Conservation (phyloP, 2,797 vertebrate species). For the Xenops minutus region DNA sequence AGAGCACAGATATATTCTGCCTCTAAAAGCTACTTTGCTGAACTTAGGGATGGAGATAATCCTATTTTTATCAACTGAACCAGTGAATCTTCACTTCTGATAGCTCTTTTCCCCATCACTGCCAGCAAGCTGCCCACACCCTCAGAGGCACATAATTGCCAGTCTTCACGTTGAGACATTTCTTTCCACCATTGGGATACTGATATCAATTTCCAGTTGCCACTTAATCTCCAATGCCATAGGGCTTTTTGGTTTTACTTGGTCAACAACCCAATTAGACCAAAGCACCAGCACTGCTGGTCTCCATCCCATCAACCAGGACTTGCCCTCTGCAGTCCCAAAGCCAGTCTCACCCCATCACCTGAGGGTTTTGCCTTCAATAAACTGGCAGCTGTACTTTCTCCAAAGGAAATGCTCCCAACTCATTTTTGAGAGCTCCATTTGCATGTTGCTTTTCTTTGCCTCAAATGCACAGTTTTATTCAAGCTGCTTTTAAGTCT, state of each 20-base stretch:
- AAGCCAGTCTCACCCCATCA: background rate
- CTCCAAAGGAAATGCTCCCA: background rate
- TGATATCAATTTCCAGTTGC: background rate
- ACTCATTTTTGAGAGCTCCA: background rate
- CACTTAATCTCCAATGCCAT: background rate
- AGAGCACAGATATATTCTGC: background rate
- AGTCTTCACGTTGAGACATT: rapidly evolving
- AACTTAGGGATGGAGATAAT: background rate
- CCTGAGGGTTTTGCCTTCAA: rapidly evolving
- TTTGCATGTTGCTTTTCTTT: background rate
- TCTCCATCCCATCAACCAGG: background rate
- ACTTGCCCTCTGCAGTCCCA: background rate
- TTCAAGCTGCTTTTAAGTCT: background rate
- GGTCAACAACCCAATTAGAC: background rate
- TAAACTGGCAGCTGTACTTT: background rate
- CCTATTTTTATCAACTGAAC: background rate
- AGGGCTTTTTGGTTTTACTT: background rate
- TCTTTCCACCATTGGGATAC: background rate
- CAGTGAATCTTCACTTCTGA: background rate
- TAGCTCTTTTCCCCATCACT: background rate
- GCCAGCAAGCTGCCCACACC: background rate
- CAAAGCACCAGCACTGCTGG: background rate
- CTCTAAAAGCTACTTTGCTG: background rate
- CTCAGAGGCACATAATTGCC: background rate
- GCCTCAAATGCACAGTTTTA: rapidly evolving